Evolutionary conservation across 2,888 invertebrate genomes (phyloP).

Genomic region (Xanthorhoe spadicearia): DNA sequence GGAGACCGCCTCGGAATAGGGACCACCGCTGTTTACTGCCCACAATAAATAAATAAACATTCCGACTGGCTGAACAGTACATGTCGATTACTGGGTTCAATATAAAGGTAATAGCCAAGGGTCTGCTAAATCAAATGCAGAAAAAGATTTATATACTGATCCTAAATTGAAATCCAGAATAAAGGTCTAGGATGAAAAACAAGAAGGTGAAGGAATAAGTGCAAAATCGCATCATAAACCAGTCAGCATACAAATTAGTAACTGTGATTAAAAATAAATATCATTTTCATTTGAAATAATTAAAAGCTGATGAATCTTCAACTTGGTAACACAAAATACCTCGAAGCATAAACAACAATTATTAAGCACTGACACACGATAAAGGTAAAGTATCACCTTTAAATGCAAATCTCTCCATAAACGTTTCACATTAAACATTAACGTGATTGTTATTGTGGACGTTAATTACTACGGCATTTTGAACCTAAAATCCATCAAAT

Average conservation of each 20-base stretch:
- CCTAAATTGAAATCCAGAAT: slow-evolving; percentile 8
- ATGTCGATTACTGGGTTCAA: slow-evolving; percentile 39
- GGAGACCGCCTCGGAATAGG: slow-evolving; percentile 76
- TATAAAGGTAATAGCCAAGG: slow-evolving; percentile 33
- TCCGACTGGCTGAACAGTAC: slow-evolving; percentile 47
- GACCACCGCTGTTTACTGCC: slow-evolving; percentile 74
- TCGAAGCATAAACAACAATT: slow-evolving; percentile 57
- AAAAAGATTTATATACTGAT: background rate
- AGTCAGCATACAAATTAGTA: slow-evolving; percentile 10
- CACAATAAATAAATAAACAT: slow-evolving; percentile 76
- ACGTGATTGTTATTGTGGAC: slow-evolving; percentile 69
- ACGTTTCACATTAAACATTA: slow-evolving; percentile 64
- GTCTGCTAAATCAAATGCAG: slow-evolving; percentile 21
- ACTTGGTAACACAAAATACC: slow-evolving; percentile 47
- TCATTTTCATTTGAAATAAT: slow-evolving; percentile 23
- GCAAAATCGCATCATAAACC: background rate
- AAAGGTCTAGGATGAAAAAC: background rate
- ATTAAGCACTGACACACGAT: slow-evolving; percentile 60
- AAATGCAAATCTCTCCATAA: slow-evolving; percentile 67
- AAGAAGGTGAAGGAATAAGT: background rate
- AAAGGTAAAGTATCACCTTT: slow-evolving; percentile 58
- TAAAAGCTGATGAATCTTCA: slow-evolving; percentile 38
- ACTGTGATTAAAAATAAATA: slow-evolving; percentile 19
- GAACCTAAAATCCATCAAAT: slow-evolving; percentile 3
- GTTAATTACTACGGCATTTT: slow-evolving; percentile 79